These are phyloP conservation scores for Climacteris rufus DNA, from an alignment of 2,113 vertebrate species.

Conservation along the genomic window DNA sequence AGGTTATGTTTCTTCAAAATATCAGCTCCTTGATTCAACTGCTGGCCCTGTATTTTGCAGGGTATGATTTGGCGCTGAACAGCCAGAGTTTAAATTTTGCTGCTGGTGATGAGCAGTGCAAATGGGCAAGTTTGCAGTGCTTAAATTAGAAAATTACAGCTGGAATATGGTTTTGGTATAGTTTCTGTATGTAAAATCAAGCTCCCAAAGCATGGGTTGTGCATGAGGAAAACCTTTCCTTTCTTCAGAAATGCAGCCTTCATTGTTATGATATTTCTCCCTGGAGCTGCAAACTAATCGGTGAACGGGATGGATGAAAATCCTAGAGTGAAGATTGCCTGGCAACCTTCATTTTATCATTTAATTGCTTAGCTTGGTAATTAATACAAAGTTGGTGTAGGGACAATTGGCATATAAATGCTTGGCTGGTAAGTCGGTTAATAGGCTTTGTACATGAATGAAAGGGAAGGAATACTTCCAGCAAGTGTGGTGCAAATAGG, in stretches of 20 bases:
- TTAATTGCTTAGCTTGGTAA: not conserved
- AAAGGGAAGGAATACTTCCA: slow-evolving; percentile 1
- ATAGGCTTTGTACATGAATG: not conserved
- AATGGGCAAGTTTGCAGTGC: not conserved
- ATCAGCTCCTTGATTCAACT: accelerated
- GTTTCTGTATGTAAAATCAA: not conserved
- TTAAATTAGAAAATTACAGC: not conserved
- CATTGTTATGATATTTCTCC: not conserved
- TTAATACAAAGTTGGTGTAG: not conserved
- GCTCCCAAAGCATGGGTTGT: not conserved
- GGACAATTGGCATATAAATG: not conserved
- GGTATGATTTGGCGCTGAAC: not conserved
- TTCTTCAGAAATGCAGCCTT: not conserved
- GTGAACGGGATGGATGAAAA: not conserved
- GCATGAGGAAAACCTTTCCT: not conserved
- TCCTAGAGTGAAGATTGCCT: not conserved
- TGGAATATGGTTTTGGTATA: not conserved
- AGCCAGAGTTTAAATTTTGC: not conserved
- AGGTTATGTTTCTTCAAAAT: not conserved
- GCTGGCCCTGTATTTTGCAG: not conserved
- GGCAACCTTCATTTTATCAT: not conserved
- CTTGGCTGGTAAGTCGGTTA: not conserved
- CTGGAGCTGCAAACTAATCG: not conserved
- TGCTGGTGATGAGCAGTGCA: not conserved
- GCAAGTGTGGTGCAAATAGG: not conserved